Base-by-base conservation (phyloP, 2,797 vertebrate species). In the Neoniphon sammara region DNA sequence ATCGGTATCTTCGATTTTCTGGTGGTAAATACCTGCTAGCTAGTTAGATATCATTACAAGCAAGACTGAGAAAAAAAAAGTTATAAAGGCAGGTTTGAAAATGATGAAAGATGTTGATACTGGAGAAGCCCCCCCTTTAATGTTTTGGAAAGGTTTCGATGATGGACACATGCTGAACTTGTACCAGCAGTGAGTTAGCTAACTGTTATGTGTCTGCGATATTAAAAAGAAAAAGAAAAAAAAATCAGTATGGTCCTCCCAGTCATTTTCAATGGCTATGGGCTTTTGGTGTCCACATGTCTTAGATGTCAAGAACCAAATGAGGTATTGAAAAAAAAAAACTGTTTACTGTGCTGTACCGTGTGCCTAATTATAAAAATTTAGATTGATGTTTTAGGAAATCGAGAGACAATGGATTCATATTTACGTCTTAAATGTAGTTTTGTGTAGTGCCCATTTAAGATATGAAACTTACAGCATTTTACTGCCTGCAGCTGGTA, bases 401-500 rank as follows among this genome's bases (percentile, higher is more conserved):
- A 77, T 84, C 62, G 69, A 66, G 75, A 58, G 69, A 70, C 75
- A 75, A 74, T 67, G 66, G 75, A 62, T 81, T 71, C 75, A 77
- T 50, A 56, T 54, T 78, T 81, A 47, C 58, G 73, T 87, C 73
- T 66, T 75, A n/a, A 52, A 23, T 78, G 78, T 85, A 3, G 27
- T 73, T 61, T 71, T 62, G 77, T 86, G 74, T 74, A 6, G 70
- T 78, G 81, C 65, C 80, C 74, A 74, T 89, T 85, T 78, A 49
- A 79, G 39, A 62, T 67, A 70, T 47, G 10, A 44, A 71, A 91
- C 54, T 53, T 70, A 88, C 87, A 92, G 90, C 90, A 84, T 91
- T 89, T 85, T 85, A 91, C 90, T 93, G 91, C 92, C 92, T 87
- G 85, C 88, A 60, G 77, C 75, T 75, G 90, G 89, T 81, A 73